A percentile compares a stretch with the other conserved stretches of the same genome.
Conservation (phyloP, 23 tunicate species). For the Halocynthia aurantium region DNA sequence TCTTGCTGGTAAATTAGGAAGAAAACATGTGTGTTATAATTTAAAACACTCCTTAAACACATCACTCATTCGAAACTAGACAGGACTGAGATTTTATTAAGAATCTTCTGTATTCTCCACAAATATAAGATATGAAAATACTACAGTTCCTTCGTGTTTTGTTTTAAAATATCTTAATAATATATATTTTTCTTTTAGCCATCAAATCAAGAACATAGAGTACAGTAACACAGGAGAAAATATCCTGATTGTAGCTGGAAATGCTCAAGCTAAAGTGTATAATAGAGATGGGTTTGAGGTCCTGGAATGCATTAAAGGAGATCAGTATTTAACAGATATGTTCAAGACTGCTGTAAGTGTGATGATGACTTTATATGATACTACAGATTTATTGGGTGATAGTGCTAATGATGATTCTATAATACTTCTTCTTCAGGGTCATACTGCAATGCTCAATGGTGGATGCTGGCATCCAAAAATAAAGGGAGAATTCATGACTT, state of each 20-base stretch:
- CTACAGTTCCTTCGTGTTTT: background rate
- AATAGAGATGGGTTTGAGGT: slow-evolving; percentile 94
- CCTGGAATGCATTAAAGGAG: slow-evolving; percentile 91
- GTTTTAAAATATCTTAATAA: background rate
- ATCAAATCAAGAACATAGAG: slow-evolving; percentile 69
- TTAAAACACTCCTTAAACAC: no score
- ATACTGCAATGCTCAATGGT: slow-evolving; percentile 73
- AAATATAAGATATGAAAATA: background rate
- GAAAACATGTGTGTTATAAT: no score
- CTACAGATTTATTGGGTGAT: background rate
- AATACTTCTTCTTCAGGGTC: slow-evolving; percentile 40
- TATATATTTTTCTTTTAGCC: slow-evolving; percentile 33
- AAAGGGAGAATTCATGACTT: slow-evolving; percentile 81
- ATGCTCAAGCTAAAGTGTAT: slow-evolving; percentile 81
- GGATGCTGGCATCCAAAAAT: slow-evolving; percentile 88
- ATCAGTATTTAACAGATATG: slow-evolving; percentile 90
- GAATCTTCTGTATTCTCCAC: background rate
- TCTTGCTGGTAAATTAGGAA: no score
- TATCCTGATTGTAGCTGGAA: slow-evolving; percentile 76
- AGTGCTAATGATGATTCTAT: background rate
- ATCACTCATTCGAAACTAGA: background rate
- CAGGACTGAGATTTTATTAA: background rate
- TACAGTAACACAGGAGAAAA: slow-evolving; percentile 88
- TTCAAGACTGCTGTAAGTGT: slow-evolving; percentile 58
- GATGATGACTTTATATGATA: background rate